Evolutionary conservation across 1,140 invertebrate species (phyloP).

Genomic region (Drosophila subobscura): DNA sequence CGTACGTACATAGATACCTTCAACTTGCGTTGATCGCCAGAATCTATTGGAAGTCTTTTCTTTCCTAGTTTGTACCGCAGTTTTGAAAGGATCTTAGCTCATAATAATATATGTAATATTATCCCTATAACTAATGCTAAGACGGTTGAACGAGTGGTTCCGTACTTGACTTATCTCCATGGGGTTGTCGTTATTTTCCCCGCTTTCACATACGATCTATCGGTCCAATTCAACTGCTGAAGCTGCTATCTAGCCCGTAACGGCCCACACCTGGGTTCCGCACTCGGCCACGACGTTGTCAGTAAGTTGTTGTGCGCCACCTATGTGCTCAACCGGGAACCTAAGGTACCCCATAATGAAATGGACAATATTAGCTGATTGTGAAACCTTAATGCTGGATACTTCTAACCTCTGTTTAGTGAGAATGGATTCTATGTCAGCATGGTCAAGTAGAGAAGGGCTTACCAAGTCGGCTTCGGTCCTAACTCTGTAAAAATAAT

Average conservation of each 20-base stretch:
- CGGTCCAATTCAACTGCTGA: conserved; percentile 27
- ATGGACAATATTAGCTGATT: too few relatives aligned
- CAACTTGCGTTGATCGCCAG: conserved; percentile 8
- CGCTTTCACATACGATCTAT: conserved; percentile 1
- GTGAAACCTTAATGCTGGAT: too few relatives aligned
- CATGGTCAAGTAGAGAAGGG: too few relatives aligned
- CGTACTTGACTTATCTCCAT: not conserved
- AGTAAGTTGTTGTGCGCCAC: too few relatives aligned
- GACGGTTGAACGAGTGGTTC: conserved; percentile 27
- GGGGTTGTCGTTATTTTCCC: conserved; percentile 1
- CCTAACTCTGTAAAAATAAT: too few relatives aligned
- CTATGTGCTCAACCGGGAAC: too few relatives aligned
- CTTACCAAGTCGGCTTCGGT: too few relatives aligned
- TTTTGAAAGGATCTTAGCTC: conserved; percentile 58
- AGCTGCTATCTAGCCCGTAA: conserved; percentile 2
- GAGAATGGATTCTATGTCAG: too few relatives aligned
- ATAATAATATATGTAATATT: conserved; percentile 32
- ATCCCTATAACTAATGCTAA: conserved; percentile 15
- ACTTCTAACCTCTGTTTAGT: too few relatives aligned
- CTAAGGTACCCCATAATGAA: too few relatives aligned
- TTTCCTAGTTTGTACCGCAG: conserved; percentile 65
- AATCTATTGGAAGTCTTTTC: conserved; percentile 30
- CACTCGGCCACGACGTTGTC: too few relatives aligned
- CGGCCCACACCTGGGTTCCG: too few relatives aligned
- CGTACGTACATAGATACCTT: not conserved